Evolutionary conservation across 2,888 invertebrate species (phyloP).

Genomic region (Hydrotaea diabolus): DNA sequence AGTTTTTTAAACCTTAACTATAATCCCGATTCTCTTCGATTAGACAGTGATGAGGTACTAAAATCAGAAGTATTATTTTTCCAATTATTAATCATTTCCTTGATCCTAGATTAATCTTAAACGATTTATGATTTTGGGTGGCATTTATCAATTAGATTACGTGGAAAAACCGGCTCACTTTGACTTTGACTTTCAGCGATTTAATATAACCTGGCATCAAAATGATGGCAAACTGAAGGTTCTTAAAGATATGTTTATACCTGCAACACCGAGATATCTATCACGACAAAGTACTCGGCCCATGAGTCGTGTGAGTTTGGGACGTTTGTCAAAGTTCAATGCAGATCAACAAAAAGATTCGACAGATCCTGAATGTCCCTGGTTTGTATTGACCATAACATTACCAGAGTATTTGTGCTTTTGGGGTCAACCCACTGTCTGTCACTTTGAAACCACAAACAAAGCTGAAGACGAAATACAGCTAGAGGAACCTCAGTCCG

Average conservation of each 20-base stretch:
- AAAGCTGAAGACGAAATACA: background rate
- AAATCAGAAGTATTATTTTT: background rate
- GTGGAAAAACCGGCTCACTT: constrained; percentile 72
- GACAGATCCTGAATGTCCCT: constrained; percentile 59
- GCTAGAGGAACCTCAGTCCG: background rate
- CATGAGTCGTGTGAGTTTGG: constrained; percentile 15
- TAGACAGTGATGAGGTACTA: constrained; percentile 72
- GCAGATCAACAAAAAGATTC: background rate
- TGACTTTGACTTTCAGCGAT: constrained; percentile 71
- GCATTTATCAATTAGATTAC: constrained; percentile 75
- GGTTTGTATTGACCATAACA: constrained; percentile 73
- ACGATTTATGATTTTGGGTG: constrained; percentile 75
- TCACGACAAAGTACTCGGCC: background rate
- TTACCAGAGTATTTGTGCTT: constrained; percentile 72
- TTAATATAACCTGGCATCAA: constrained; percentile 75
- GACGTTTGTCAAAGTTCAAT: background rate
- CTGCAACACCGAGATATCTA: background rate
- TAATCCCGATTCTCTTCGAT: constrained; percentile 69
- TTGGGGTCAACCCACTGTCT: constrained; percentile 75
- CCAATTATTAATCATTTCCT: background rate
- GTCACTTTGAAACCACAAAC: constrained; percentile 72
- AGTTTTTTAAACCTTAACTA: constrained; percentile 69
- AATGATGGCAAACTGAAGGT: constrained; percentile 68
- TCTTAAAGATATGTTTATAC: constrained; percentile 59
- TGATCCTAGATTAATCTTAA: constrained; percentile 75